A percentile compares a stretch with the other conserved stretches of the same genome.
These are phyloP conservation scores for Buphagus erythrorhynchus DNA, from an alignment of 2,797 vertebrate genomes.

Conservation along the genomic window DNA sequence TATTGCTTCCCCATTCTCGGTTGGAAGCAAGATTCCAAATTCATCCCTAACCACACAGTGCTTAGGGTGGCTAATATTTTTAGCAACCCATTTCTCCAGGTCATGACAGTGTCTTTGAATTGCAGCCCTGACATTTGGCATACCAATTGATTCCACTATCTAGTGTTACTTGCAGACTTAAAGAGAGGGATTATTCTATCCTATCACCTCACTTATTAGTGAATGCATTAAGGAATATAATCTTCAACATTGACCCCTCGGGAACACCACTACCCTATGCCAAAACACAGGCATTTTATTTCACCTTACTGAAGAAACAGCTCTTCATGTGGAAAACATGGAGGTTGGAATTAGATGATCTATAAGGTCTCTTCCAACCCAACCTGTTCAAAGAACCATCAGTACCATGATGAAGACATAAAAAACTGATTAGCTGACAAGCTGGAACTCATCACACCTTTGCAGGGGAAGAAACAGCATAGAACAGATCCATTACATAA, in stretches of 20 bases:
- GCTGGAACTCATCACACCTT: background rate
- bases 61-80: background rate
- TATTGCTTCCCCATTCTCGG: background rate
- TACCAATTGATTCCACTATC: background rate
- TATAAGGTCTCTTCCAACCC: background rate
- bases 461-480: background rate
- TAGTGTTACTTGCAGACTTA: background rate
- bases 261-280: background rate
- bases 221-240: background rate
- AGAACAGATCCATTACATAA: background rate
- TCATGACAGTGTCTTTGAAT: background rate
- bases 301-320: background rate
- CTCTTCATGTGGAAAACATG: accelerated
- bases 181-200: background rate
- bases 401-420: background rate
- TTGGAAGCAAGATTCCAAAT: background rate
- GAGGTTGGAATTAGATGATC: background rate
- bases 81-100: background rate
- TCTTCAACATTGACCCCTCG: background rate
- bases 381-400: background rate
- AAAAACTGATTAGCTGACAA: background rate
- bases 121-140: background rate
- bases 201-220: background rate
- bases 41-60: background rate
- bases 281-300: background rate